Evolutionary conservation across 2,113 vertebrate species (phyloP), one percentile per base, ranked within the genome.

Genomic region (Coturnix japonica): DNA sequence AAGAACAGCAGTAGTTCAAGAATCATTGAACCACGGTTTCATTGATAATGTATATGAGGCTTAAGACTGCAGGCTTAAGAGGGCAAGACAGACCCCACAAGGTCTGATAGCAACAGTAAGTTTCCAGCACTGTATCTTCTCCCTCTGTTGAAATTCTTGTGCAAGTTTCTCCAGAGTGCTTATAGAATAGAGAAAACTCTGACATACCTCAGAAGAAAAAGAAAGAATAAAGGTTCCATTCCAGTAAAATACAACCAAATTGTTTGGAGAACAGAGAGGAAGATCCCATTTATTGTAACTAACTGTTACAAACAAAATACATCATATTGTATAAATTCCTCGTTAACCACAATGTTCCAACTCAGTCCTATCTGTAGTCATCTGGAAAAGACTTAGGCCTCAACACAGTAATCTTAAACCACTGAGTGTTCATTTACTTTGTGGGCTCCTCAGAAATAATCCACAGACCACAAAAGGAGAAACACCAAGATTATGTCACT

Each of bases 221-320:
- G 1, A 43, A 37, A 26, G 1, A 7, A 11, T 53, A 28, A 4
- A 57, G 4, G 0, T 53, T 12, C 1, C 0, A 17, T 85, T 64
- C 78, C 43, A 77, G 33, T 82, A 37, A 71, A 86, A 74, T 2
- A 7, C 39, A 76, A 56, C 78, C 12, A 51, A 31, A 30, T 31
- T 75, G 2, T 74, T 53, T 37, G 13, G 11, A 43, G 33, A 94
- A 85, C 2, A 54, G 20, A 71, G 15, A 77, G 53, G 9, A 60
- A 19, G 0, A 43, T 73, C 88, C 51, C 4, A 57, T 61, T 41
- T 57, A 56, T 69, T 18, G 35, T 74, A 67, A 49, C 46, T 49
- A 67, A 51, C 46, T 49, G 26, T 61, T 76, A 75, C 59, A 33
- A 73, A 41, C 9, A 51, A 81, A 74, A 13, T 23, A 46, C 3